Conservation (phyloP, 2,113 vertebrate genomes). For the Psettodes erumei region DNA sequence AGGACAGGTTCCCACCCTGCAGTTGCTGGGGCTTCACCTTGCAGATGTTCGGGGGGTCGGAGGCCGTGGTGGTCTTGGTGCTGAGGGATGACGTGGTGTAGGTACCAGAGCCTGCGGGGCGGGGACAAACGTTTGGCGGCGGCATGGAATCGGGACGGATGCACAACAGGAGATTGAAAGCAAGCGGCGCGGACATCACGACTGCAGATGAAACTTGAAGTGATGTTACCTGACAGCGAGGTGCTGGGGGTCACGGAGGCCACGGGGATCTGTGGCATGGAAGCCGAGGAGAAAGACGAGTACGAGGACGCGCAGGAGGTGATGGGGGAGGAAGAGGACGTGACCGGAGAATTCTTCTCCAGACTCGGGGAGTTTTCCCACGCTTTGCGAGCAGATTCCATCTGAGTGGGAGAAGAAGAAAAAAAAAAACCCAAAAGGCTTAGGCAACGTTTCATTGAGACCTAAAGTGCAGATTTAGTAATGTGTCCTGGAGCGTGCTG, state of each 20-base stretch:
- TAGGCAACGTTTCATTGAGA: not conserved
- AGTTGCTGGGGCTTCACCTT: conserved; percentile 98
- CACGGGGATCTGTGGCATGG: conserved; percentile 95
- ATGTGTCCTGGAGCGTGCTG: not conserved
- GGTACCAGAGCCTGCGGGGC: conserved; percentile 89
- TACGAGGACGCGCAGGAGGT: conserved; percentile 87
- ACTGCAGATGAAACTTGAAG: not conserved
- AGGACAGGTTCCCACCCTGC: conserved; percentile 88
- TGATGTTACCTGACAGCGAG: conserved; percentile 88
- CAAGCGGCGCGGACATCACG: not conserved
- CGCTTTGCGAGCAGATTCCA: conserved; percentile 98
- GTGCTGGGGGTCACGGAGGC: conserved; percentile 97
- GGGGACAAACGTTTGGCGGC: not conserved
- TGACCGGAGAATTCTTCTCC: conserved; percentile 93
- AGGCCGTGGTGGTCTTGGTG: conserved; percentile 95
- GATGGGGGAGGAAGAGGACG: conserved; percentile 91
- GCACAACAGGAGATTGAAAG: not conserved
- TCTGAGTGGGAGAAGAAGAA: conserved; percentile 79
- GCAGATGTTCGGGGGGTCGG: conserved; percentile 98
- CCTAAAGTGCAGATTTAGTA: not conserved
- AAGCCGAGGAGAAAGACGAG: conserved; percentile 94
- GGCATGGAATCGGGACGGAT: not conserved
- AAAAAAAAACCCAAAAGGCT: not conserved
- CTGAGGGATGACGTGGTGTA: conserved; percentile 96
- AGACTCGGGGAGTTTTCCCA: conserved; percentile 98